phyloP scores from a whole-genome alignment of 2,888 invertebrate genomes.

The Thereva nobilitata region DNA sequence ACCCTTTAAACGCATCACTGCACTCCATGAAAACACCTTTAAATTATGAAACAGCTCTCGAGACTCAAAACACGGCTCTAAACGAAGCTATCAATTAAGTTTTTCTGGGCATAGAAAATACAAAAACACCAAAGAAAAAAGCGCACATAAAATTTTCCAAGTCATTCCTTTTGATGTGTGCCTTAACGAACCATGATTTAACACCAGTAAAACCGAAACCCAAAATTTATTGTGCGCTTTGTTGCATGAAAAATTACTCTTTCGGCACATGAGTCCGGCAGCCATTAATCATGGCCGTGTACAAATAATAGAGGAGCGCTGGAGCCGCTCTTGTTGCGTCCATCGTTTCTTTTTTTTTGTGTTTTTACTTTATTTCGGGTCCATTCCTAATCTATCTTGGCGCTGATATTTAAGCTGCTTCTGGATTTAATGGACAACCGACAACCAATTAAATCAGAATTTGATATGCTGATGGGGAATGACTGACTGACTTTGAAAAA shows the following conservation, averaged over 20 bases:
- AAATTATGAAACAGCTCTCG: no score
- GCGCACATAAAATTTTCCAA: slow-evolving; percentile 13
- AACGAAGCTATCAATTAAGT: no score
- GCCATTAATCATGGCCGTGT: slow-evolving; percentile 29
- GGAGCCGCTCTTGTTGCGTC: background rate
- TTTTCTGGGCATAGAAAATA: no score
- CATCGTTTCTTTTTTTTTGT: background rate
- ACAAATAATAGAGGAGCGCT: slow-evolving; percentile 26
- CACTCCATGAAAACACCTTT: no score
- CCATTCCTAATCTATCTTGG: background rate
- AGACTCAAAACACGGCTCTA: no score
- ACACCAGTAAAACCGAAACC: slow-evolving; percentile 6
- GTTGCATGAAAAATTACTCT: slow-evolving; percentile 36
- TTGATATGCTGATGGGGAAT: slow-evolving; percentile 23
- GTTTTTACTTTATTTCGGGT: background rate
- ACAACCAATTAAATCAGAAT: slow-evolving; percentile 25
- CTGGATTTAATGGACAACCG: slow-evolving; percentile 29
- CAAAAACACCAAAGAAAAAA: background rate
- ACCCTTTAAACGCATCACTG: no score
- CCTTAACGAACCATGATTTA: slow-evolving; percentile 27
- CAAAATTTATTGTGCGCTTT: slow-evolving; percentile 9
- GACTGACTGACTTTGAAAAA: slow-evolving; percentile 1
- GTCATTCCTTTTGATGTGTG: slow-evolving; percentile 30
- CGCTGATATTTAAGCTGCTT: slow-evolving; percentile 27
- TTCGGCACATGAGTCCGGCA: slow-evolving; percentile 27